These are phyloP conservation scores for Psittacula cyanocephala DNA, from an alignment of 2,113 vertebrate genomes.

Conservation along the genomic window DNA sequence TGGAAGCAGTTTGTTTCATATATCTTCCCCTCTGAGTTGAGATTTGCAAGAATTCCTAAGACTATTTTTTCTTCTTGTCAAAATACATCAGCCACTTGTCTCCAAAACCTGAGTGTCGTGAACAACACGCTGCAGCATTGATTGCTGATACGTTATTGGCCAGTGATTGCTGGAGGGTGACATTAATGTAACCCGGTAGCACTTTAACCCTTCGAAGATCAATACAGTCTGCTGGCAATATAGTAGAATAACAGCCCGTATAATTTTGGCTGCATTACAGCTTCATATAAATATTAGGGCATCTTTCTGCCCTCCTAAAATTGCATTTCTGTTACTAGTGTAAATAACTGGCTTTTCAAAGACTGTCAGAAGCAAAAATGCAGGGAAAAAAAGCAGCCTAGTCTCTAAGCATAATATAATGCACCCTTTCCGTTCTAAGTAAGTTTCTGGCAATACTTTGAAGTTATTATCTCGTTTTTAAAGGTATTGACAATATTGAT, in stretches of 20 bases:
- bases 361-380: neutral
- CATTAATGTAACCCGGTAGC: slow-evolving; percentile 48
- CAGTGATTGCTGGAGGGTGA: slow-evolving; percentile 58
- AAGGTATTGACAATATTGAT: slow-evolving; percentile 1
- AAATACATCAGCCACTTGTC: slow-evolving; percentile 50
- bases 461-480: neutral
- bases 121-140: slow-evolving; percentile 49
- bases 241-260: neutral
- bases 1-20: slow-evolving; percentile 59
- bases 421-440: neutral
- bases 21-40: slow-evolving; percentile 45
- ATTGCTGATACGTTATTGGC: slow-evolving; percentile 66
- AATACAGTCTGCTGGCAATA: slow-evolving; percentile 18
- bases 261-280: neutral
- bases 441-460: neutral
- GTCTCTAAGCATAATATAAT: neutral
- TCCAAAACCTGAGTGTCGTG: slow-evolving; percentile 47
- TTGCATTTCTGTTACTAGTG: neutral
- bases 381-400: neutral
- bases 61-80: slow-evolving; percentile 40
- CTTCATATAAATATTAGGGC: neutral
- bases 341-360: neutral
- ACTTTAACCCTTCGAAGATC: slow-evolving; percentile 68
- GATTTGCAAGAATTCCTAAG: slow-evolving; percentile 37
- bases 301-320: neutral